Evolutionary conservation across 2,113 vertebrate species (phyloP).

Genomic region (Strigops habroptila): DNA sequence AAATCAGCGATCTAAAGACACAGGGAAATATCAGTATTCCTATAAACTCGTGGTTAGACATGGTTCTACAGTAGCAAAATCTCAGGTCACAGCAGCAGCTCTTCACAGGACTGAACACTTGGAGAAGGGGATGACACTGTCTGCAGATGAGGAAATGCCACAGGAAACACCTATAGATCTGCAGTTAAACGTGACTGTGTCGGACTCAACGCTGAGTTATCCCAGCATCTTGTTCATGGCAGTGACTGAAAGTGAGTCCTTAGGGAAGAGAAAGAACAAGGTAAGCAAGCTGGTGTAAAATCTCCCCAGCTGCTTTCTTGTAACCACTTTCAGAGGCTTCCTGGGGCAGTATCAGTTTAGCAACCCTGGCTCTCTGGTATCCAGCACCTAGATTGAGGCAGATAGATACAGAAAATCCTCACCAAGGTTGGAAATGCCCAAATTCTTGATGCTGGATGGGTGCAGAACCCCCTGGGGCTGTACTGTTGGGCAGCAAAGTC

Average conservation of each 20-base stretch:
- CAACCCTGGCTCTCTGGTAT: neutral
- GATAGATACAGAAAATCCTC: no score
- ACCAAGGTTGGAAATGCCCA: neutral
- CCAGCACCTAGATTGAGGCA: no score
- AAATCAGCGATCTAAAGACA: neutral
- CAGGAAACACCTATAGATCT: neutral
- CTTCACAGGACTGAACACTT: neutral
- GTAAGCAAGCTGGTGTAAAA: neutral
- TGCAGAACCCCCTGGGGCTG: neutral
- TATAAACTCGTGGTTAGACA: no score
- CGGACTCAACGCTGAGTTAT: fast-evolving
- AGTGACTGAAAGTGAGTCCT: neutral
- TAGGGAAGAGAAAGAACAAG: neutral
- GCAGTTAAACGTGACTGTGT: neutral
- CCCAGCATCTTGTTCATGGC: neutral
- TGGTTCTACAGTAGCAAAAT: neutral
- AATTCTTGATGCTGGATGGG: neutral
- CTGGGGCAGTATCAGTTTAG: neutral
- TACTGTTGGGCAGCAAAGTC: fast-evolving
- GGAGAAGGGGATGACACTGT: neutral
- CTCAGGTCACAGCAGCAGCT: neutral
- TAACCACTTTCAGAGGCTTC: neutral
- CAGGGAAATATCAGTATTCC: neutral
- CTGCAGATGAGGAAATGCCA: neutral
- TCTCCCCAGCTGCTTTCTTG: neutral